Base-by-base conservation (phyloP, 2,888 invertebrate species). In the Xestobium rufovillosum region DNA sequence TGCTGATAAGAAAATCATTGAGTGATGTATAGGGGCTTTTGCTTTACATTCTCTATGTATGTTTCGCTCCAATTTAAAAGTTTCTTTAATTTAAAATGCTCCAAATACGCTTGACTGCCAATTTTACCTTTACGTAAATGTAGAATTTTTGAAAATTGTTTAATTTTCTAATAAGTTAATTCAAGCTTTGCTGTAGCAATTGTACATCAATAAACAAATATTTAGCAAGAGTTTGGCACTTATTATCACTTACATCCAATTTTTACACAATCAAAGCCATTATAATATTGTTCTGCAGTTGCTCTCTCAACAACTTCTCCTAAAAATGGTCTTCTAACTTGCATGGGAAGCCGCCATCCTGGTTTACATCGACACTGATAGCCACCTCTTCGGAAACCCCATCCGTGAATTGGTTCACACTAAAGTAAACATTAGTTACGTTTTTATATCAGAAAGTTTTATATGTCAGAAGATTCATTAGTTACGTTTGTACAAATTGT, bases 401-500 rank as follows among this genome's bases (percentile, higher is more conserved):
- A 97, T 3, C 96, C 96, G 60, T 92, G 83, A 32, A 96, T 65
- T 0, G 96, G 96, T 66, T 97, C 96, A 65, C 96, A 97, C 85
- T 90, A 54, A 27, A 59, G 3, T n/a, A 27, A 31, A 8, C n/a
- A 2, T 29, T 37, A 31, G 35, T 23, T 28, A 23, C 30, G 19
- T 38, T 6, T 6, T 23, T 23, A 17, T 10, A 4, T 9, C 16
- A 8, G 2, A 17, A n/a, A 26, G 13, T 9, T 4, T 33, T 33
- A 29, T 4, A 10, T 6, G n/a, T 29, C 4, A 11, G 19, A 8
- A 17, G 9, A 8, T 19, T n/a, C n/a, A n/a, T n/a, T n/a, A n/a
- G n/a, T n/a, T n/a, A n/a, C n/a, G n/a, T n/a, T n/a, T n/a, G n/a
- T 6, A n/a, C n/a, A 4, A 14, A 35, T 35, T 36, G 11, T 31